phyloP scores from a whole-genome alignment of 2,888 invertebrate species.

The Brenthis ino region DNA sequence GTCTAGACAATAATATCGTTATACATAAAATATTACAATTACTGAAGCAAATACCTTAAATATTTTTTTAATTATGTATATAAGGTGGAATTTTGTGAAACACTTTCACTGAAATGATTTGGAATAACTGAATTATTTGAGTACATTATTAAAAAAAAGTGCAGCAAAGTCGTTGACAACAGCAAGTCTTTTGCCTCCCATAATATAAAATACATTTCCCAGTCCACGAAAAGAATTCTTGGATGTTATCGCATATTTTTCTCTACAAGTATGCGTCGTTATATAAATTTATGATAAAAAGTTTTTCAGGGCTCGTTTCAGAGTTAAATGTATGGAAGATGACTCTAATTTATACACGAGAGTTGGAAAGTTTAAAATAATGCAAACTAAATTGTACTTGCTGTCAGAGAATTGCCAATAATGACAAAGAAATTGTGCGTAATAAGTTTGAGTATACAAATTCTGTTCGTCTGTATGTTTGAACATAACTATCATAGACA shows the following conservation, averaged over 20 bases:
- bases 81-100: no score
- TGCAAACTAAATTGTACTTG: constrained; percentile 11
- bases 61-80: no score
- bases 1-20: no score
- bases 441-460: no score
- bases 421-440: neutral
- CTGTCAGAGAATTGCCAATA: constrained; percentile 1
- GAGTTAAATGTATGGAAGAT: constrained; percentile 17
- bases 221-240: constrained; percentile 15
- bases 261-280: constrained; percentile 16
- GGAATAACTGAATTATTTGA: no score
- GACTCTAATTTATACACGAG: constrained; percentile 16
- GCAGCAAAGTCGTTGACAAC: neutral
- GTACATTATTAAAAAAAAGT: constrained; percentile 6
- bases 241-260: constrained; percentile 19
- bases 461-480: constrained; percentile 38
- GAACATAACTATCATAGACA: constrained; percentile 22
- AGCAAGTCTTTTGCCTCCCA: constrained; percentile 1
- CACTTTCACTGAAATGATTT: no score
- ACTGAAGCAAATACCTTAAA: no score
- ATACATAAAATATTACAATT: no score
- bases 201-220: constrained; percentile 20
- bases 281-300: constrained; percentile 19
- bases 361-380: constrained; percentile 15
- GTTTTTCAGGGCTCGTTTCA: constrained; percentile 15